These are phyloP conservation scores for Marmota monax DNA, from an alignment of 2,113 vertebrate species.

Conservation along the genomic window DNA sequence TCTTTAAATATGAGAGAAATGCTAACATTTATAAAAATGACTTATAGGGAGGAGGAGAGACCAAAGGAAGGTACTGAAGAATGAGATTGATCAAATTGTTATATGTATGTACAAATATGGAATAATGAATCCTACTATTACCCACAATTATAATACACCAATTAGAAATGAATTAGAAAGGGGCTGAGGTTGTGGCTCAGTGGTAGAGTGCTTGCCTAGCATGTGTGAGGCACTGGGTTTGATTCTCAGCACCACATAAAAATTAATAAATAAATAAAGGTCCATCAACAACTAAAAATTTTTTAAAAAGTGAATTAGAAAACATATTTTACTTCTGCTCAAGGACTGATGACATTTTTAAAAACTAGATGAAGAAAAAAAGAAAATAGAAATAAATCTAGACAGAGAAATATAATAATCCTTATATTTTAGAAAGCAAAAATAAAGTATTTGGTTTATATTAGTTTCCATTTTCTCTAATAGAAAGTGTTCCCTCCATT, in stretches of 20 bases:
- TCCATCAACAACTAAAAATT: too few relatives aligned
- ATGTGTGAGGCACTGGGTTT: too few relatives aligned
- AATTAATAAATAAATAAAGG: too few relatives aligned
- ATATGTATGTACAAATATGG: too few relatives aligned
- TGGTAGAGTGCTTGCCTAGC: too few relatives aligned
- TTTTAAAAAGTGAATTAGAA: neutral
- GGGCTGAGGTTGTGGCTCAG: too few relatives aligned
- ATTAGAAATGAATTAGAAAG: neutral
- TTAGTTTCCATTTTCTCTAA: neutral
- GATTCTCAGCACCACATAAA: too few relatives aligned
- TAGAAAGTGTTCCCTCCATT: neutral
- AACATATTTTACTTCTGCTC: slow-evolving; percentile 15
- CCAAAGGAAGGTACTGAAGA: too few relatives aligned
- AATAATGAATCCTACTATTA: too few relatives aligned
- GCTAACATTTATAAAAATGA: slow-evolving; percentile 27
- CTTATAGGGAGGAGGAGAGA: neutral
- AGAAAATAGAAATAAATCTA: neutral
- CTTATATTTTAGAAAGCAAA: slow-evolving; percentile 34
- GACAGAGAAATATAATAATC: neutral
- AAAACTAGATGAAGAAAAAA: neutral
- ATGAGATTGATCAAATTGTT: too few relatives aligned
- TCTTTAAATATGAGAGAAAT: slow-evolving; percentile 37
- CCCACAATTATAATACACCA: too few relatives aligned
- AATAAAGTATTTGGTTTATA: neutral
- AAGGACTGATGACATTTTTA: neutral